Conservation (phyloP, 2,888 invertebrate genomes). For the Drosophila imparisetae region DNA sequence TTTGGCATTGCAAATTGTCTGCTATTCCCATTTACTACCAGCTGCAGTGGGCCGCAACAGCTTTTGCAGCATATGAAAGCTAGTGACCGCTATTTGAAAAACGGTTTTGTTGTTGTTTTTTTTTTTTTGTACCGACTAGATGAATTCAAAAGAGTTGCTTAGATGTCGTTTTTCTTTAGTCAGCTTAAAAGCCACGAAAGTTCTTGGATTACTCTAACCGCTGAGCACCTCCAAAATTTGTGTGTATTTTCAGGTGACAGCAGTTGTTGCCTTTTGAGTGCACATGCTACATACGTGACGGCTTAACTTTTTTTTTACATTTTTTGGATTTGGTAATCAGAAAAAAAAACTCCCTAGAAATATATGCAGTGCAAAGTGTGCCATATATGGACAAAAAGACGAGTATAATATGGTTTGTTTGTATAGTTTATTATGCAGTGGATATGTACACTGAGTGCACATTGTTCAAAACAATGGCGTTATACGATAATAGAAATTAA, state of each 20-base stretch:
- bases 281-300: slow-evolving; percentile 62
- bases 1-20: slow-evolving; percentile 32
- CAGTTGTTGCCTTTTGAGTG: slow-evolving; percentile 18
- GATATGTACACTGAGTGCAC: slow-evolving; percentile 60
- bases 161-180: slow-evolving; percentile 9
- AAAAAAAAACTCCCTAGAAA: not conserved
- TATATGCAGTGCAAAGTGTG: slow-evolving; percentile 41
- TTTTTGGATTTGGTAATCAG: slow-evolving; percentile 64
- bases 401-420: slow-evolving; percentile 43
- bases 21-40: slow-evolving; percentile 11
- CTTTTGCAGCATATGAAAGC: slow-evolving; percentile 17
- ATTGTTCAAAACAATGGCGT: slow-evolving; percentile 75
- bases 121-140: slow-evolving; percentile 17
- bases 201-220: slow-evolving; percentile 43
- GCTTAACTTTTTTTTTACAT: slow-evolving; percentile 37
- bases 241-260: slow-evolving; percentile 18
- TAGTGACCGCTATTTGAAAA: slow-evolving; percentile 31
- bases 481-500: slow-evolving; percentile 78
- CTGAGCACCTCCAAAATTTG: slow-evolving; percentile 45
- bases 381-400: slow-evolving; percentile 35
- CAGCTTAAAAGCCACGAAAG: slow-evolving; percentile 28
- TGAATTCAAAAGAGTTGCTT: slow-evolving; percentile 21
- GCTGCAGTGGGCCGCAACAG: slow-evolving; percentile 33
- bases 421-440: slow-evolving; percentile 70
- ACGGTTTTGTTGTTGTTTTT: slow-evolving; percentile 4